Evolutionary conservation across 2,113 vertebrate species (phyloP), one percentile per base, ranked within the genome.

Genomic region (Mormyrus iriodes): DNA sequence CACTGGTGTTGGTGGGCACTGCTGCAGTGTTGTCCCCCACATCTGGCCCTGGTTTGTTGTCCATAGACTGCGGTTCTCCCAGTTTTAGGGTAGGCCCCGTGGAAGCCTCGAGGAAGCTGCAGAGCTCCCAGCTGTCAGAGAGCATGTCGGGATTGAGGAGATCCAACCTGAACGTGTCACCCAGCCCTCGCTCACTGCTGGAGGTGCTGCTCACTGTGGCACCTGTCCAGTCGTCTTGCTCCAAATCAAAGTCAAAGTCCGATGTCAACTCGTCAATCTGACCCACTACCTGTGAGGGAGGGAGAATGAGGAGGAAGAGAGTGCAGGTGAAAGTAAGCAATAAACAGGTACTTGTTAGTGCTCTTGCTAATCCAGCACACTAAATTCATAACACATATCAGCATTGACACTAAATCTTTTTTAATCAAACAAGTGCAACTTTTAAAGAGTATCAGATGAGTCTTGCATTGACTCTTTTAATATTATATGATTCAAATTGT

Each of bases 191-290:
- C 86, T 97, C 95, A 0, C 95, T 96, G 93, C 96, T 97, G 82
- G 96, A 95, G 21, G 95, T 96, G 92, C 96, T 97, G 94, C 96
- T 97, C 90, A 95, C 94, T 0, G 96, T 96, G 8, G 94, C 95
- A 0, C 95, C 94, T 0, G 95, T 96, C 95, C 95, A 95, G 89
- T 96, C 96, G 0, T 96, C 95, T 0, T 95, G 94, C 89, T 96
- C 96, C 88, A 96, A 91, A 65, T 97, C 96, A 1, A 97, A 95
- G 90, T 96, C 96, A 2, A 97, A 97, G 93, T 96, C 95, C 0
- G 95, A 95, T 0, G 97, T 97, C 88, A 97, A 93, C 52, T 94
- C 96, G 93, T 97, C 97, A 0, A 97, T 97, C 94, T 97, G 96
- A 91, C 92, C 95, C 93, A 97, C 96, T 91, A 97, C 96, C 97